Evolutionary conservation across 2,797 vertebrate genomes (phyloP), one percentile per base, ranked within the genome.

Genomic region (Champsocephalus esox): DNA sequence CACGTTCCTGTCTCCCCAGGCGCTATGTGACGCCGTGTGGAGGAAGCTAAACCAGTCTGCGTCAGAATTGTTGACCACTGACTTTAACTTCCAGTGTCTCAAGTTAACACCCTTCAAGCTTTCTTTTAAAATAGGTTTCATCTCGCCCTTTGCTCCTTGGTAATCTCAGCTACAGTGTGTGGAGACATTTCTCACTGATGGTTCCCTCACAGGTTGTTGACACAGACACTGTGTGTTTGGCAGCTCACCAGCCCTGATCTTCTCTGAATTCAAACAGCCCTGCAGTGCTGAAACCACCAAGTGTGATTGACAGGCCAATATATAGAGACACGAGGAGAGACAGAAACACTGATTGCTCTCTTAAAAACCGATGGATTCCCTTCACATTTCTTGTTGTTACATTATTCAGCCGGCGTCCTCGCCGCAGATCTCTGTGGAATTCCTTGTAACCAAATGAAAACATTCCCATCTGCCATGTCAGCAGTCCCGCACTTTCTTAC

Each of bases 391-490:
- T 19, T 19, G 4, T 75, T 66, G 60, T 38, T 70, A 57, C 71
- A 77, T 87, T 82, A 75, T 80, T 79, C 85, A 64, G 66, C 68
- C 82, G 66, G 57, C 79, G 57, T 84, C 79, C 58, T 64, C 11
- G 63, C 72, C 62, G 80, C 77, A 45, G 68, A 88, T 87, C 80
- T 88, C 84, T 19, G 69, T 46, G 73, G 84, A 91, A 89, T 90
- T 86, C 81, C 75, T 75, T 73, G 70, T 70, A 88, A 86, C 85
- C 87, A 80, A 91, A 90, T 84, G 82, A 91, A 92, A 91, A 87
- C 88, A 89, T 92, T 92, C 84, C 90, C 87, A 86, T 90, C 87
- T 91, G 90, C 89, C 21, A 2, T 81, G 84, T 93, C 89, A 92
- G 91, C 92, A 86, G 74, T 79, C 80, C 80, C 63, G 45, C 82